Percentiles rank a stretch among this genome's conserved stretches.
These are phyloP conservation scores for Ammodytes dubius DNA, from an alignment of 2,113 vertebrate genomes.

Conservation along the genomic window DNA sequence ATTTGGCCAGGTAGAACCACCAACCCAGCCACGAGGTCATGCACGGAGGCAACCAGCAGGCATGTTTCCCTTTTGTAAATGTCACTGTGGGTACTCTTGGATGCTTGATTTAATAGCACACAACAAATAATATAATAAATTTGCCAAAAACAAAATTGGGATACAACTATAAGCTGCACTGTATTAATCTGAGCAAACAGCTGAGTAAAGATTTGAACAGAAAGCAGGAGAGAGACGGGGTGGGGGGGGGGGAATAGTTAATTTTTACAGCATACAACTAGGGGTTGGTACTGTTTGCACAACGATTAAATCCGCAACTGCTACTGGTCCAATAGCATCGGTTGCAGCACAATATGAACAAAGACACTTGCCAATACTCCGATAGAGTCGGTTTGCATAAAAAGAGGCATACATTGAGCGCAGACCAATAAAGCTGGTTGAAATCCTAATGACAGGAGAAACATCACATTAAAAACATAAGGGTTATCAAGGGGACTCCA, in stretches of 20 bases:
- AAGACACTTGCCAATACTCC: conserved; percentile 6
- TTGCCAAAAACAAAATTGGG: background rate
- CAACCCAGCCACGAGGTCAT: conserved; percentile 77
- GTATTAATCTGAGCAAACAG: conserved; percentile 30
- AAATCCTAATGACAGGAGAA: conserved; percentile 37
- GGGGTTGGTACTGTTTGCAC: conserved; percentile 17
- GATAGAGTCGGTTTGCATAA: conserved; percentile 45
- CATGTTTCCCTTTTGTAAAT: conserved; percentile 77
- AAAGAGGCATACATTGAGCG: conserved; percentile 30
- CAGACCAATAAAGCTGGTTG: conserved; percentile 32
- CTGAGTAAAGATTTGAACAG: conserved; percentile 19
- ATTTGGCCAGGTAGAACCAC: conserved; percentile 63
- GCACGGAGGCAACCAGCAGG: conserved; percentile 83
- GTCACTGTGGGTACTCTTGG: conserved; percentile 66
- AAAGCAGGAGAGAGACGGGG: conserved; percentile 27
- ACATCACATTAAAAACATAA: conserved; percentile 36
- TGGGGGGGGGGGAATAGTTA: background rate
- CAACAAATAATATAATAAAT: conserved; percentile 37
- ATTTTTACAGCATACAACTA: conserved; percentile 68
- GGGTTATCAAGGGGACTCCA: conserved; percentile 48
- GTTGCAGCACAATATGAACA: conserved; percentile 9
- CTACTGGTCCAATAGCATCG: conserved; percentile 5
- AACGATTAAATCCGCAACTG: conserved; percentile 25
- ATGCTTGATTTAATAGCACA: conserved; percentile 66
- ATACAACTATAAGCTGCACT: conserved; percentile 50